phyloP scores from a whole-genome alignment of 2,797 vertebrate species.

The Lophotriccus pileatus region DNA sequence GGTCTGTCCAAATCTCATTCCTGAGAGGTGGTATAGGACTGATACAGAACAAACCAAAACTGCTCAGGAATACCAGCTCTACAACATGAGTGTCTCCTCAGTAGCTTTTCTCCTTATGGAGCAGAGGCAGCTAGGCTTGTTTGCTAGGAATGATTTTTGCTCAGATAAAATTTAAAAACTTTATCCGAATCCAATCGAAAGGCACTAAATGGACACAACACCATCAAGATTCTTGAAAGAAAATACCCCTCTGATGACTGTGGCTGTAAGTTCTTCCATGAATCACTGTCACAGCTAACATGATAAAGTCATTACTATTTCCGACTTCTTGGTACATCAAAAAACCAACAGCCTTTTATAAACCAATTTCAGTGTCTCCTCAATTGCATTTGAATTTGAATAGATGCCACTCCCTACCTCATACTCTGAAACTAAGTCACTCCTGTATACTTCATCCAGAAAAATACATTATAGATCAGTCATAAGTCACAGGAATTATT shows the following conservation, averaged over 20 bases:
- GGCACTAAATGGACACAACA: neutral
- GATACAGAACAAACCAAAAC: neutral
- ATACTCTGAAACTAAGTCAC: neutral
- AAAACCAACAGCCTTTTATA: neutral
- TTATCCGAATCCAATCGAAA: neutral
- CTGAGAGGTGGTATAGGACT: neutral
- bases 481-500: neutral
- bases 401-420: neutral
- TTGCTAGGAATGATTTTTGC: neutral
- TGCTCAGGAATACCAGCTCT: neutral
- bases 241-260: neutral
- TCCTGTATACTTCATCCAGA: neutral
- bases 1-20: neutral
- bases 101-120: neutral
- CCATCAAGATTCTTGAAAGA: neutral
- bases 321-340: neutral
- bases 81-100: neutral
- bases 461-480: neutral
- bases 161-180: neutral
- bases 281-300: neutral
- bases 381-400: slow-evolving; percentile 19
- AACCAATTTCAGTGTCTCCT: neutral
- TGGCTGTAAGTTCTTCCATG: neutral
- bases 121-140: neutral
- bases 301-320: neutral